Conservation (phyloP, 1,140 invertebrate genomes). For the Ephestia elutella region DNA sequence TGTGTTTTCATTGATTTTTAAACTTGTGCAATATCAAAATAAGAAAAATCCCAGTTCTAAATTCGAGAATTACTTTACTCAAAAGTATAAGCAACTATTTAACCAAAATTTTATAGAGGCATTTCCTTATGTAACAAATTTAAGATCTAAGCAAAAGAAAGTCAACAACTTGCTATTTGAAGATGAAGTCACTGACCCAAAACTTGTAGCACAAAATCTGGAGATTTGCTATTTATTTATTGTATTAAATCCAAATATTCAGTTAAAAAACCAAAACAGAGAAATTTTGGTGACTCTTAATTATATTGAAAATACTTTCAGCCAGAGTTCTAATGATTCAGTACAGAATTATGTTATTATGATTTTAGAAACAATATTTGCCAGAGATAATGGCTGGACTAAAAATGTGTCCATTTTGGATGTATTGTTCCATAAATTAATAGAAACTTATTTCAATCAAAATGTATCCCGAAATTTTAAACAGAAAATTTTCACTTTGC, state of each 20-base stretch:
- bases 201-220: conserved; percentile 73
- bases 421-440: conserved; percentile 59
- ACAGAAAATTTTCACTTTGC: conserved; percentile 62
- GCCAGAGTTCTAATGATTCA: conserved; percentile 30
- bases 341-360: conserved; percentile 50
- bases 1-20: conserved; percentile 75
- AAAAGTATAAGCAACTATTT: conserved; percentile 71
- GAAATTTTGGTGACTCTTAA: conserved; percentile 50
- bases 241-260: conserved; percentile 60
- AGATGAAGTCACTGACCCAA: conserved; percentile 58
- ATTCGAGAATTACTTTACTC: conserved; percentile 65
- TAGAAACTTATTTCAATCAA: conserved; percentile 59
- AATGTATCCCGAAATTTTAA: conserved; percentile 40
- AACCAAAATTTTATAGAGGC: conserved; percentile 68
- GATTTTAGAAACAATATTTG: conserved; percentile 61
- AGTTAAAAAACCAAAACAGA: conserved; percentile 47
- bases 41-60: conserved; percentile 44
- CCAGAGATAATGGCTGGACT: conserved; percentile 54
- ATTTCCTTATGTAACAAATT: conserved; percentile 74
- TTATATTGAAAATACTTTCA: conserved; percentile 69
- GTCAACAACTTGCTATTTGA: conserved; percentile 30
- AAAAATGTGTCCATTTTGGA: conserved; percentile 46
- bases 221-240: conserved; percentile 72
- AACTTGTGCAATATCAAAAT: conserved; percentile 64
- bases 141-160: conserved; percentile 39